Evolutionary conservation across 2,888 invertebrate species (phyloP).

Genomic region (Cerastoderma edule): DNA sequence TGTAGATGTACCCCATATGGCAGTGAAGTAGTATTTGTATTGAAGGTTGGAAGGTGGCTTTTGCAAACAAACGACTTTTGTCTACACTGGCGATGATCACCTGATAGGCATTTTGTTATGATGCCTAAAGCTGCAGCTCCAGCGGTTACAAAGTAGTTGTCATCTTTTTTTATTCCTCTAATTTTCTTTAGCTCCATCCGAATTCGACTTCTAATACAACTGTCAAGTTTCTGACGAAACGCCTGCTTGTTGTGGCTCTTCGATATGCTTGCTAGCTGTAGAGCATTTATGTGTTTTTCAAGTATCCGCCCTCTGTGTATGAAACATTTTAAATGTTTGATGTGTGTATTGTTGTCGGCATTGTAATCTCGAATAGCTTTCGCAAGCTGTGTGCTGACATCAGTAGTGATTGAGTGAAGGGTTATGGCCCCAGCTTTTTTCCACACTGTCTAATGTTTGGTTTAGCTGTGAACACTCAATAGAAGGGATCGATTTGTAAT

Average conservation of each 20-base stretch:
- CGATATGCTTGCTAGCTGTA: constrained; percentile 1
- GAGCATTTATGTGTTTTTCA: neutral
- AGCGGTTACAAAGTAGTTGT: too few species aligned
- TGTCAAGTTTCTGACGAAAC: too few species aligned
- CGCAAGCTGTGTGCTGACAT: constrained; percentile 1
- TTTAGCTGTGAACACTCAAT: neutral
- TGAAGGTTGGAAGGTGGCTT: too few species aligned
- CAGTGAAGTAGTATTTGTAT: too few species aligned
- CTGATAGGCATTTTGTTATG: too few species aligned
- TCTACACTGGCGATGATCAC: too few species aligned
- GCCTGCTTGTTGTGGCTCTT: neutral
- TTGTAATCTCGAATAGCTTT: constrained; percentile 9
- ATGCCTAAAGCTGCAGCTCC: too few species aligned
- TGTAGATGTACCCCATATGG: too few species aligned
- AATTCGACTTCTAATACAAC: too few species aligned
- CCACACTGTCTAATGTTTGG: neutral
- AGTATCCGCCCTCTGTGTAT: constrained; percentile 4
- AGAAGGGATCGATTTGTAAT: neutral
- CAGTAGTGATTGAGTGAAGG: constrained; percentile 1
- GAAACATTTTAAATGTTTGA: constrained; percentile 1
- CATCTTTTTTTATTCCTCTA: too few species aligned
- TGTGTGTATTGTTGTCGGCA: neutral
- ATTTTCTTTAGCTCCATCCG: too few species aligned
- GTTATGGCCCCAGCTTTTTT: neutral
- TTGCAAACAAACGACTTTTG: too few species aligned